phyloP scores from a whole-genome alignment of 53 echinoderm and acorn worm species.

The Mesocentrotus franciscanus region DNA sequence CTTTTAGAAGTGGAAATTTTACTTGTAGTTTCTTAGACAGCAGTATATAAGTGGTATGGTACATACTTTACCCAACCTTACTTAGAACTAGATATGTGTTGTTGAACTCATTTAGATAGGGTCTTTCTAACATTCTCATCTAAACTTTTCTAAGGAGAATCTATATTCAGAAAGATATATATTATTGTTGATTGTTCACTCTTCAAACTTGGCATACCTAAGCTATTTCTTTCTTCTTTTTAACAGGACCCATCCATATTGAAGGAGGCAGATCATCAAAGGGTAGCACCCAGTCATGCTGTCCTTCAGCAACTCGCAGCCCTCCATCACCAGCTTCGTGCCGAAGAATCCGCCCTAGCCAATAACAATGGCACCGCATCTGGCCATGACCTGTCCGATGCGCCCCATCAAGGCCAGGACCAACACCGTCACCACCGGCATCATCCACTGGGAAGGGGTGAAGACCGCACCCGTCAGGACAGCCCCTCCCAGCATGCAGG shows the following conservation, averaged over 20 bases:
- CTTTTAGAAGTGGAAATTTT: neutral
- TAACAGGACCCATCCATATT: slow-evolving; percentile 35
- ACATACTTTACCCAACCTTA: neutral
- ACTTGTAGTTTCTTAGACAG: neutral
- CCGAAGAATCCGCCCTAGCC: slow-evolving; percentile 50
- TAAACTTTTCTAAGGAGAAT: neutral
- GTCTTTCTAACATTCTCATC: neutral
- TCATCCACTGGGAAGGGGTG: slow-evolving; percentile 23
- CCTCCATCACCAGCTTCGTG: slow-evolving; percentile 64
- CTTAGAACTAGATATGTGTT: neutral
- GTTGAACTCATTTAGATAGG: neutral
- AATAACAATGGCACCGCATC: neutral
- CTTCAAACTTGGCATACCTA: neutral
- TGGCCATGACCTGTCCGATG: neutral
- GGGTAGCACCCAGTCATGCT: slow-evolving; percentile 40
- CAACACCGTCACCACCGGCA: slow-evolving; percentile 29
- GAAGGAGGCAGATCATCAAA: neutral
- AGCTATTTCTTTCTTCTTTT: neutral
- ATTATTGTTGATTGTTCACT: neutral
- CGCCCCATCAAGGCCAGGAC: neutral
- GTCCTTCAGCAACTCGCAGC: slow-evolving; percentile 68
- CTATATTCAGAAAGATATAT: too few relatives aligned
- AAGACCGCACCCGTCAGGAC: neutral
- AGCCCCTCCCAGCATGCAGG: slow-evolving; percentile 29
- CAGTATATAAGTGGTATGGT: neutral